Evolutionary conservation across 2,888 invertebrate species (phyloP).

Genomic region (Ophion ventricosus): DNA sequence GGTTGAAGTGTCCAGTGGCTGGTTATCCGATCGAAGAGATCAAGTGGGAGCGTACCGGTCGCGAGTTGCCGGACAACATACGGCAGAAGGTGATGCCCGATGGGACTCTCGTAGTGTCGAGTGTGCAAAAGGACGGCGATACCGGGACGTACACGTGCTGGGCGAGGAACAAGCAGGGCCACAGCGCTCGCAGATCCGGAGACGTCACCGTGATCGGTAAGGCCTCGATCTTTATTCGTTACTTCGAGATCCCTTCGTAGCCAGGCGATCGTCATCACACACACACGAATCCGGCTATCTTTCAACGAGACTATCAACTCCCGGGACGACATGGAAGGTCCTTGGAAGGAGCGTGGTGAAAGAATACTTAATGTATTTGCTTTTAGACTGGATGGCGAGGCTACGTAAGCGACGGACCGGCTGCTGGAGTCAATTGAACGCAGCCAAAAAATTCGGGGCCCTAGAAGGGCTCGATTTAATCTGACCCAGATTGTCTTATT

Average conservation of each 20-base stretch:
- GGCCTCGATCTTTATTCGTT: conserved; percentile 75
- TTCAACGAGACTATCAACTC: background rate
- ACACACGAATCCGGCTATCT: background rate
- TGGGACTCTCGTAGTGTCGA: conserved; percentile 90
- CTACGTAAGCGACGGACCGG: background rate
- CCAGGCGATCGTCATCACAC: background rate
- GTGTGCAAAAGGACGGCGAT: conserved; percentile 90
- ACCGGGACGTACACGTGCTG: conserved; percentile 92
- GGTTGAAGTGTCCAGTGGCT: conserved; percentile 91
- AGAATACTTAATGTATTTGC: background rate
- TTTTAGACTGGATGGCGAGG: background rate
- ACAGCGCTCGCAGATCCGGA: conserved; percentile 89
- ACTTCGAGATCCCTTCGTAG: background rate
- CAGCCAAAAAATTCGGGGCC: background rate
- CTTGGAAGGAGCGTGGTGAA: background rate
- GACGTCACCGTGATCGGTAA: conserved; percentile 92
- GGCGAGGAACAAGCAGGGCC: conserved; percentile 91
- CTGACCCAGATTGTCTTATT: conserved; percentile 66
- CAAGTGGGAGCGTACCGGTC: conserved; percentile 90
- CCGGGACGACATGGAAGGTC: background rate
- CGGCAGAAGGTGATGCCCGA: conserved; percentile 90
- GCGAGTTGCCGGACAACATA: conserved; percentile 91
- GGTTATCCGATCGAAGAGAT: conserved; percentile 93
- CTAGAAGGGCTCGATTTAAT: conserved; percentile 39
- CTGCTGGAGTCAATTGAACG: background rate